Percentiles rank a stretch among this genome's conserved stretches.
Conservation (phyloP, 2,113 vertebrate genomes). For the Erythrocebus patas region DNA sequence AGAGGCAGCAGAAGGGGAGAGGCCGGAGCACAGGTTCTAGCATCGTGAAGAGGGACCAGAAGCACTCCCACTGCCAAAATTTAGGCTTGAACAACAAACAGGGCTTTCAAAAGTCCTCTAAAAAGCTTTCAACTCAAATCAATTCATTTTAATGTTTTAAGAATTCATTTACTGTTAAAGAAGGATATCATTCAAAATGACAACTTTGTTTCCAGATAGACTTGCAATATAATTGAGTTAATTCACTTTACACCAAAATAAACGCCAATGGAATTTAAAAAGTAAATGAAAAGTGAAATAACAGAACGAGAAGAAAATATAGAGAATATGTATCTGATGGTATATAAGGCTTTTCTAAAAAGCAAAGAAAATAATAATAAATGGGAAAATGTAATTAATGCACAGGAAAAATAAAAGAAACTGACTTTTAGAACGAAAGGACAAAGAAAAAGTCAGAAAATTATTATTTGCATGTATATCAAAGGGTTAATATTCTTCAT, state of each 20-base stretch:
- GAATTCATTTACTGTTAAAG: neutral
- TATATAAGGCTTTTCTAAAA: neutral
- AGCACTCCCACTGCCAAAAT: fast-evolving
- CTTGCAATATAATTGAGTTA: neutral
- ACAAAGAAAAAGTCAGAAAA: neutral
- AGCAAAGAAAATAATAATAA: conserved; percentile 21
- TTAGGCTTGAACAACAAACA: neutral
- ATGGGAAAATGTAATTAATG: neutral
- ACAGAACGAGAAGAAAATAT: neutral
- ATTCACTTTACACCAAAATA: neutral
- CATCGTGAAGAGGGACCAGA: neutral
- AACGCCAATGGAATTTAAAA: neutral
- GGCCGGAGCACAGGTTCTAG: neutral
- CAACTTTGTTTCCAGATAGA: neutral
- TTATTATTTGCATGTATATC: neutral
- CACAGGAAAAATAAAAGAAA: conserved; percentile 1
- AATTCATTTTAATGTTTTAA: neutral
- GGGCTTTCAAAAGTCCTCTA: neutral
- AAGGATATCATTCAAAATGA: neutral
- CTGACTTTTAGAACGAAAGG: neutral
- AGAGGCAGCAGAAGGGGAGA: neutral
- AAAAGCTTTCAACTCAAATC: neutral
- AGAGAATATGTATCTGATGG: neutral
- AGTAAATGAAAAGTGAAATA: neutral
- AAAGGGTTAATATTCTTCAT: neutral